These are phyloP conservation scores for Saccostrea glomerata DNA, from an alignment of 1,140 invertebrate genomes.

Conservation along the genomic window DNA sequence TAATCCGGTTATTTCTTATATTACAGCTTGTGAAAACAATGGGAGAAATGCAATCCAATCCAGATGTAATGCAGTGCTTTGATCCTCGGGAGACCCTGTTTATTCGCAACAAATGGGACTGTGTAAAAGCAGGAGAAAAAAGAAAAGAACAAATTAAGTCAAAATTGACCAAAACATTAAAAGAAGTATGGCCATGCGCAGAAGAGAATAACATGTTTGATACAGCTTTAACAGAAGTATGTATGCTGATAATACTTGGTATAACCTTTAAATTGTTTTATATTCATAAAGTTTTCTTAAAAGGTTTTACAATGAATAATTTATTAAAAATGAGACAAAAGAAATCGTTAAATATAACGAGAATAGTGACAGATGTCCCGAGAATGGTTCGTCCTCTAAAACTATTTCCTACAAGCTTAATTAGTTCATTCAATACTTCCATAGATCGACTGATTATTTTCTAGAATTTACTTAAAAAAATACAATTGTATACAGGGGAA, in stretches of 20 bases:
- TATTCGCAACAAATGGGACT: neutral
- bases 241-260: too few relatives aligned
- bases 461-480: too few relatives aligned
- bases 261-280: too few relatives aligned
- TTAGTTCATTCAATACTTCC: too few relatives aligned
- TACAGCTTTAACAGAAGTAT: neutral
- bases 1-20: too few relatives aligned
- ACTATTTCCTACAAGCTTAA: too few relatives aligned
- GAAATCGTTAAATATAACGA: neutral
- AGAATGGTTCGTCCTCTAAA: too few relatives aligned
- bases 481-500: too few relatives aligned
- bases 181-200: neutral
- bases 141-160: neutral
- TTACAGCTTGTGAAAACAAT: neutral
- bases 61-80: neutral
- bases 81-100: neutral
- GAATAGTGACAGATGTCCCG: neutral
- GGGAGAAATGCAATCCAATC: neutral
- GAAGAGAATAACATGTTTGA: neutral
- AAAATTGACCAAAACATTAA: neutral
- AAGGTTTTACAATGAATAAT: too few relatives aligned
- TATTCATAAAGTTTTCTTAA: too few relatives aligned
- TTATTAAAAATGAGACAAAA: too few relatives aligned
- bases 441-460: too few relatives aligned
- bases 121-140: neutral